Conservation (phyloP, 1,140 invertebrate species). For the Heliconius himera region DNA sequence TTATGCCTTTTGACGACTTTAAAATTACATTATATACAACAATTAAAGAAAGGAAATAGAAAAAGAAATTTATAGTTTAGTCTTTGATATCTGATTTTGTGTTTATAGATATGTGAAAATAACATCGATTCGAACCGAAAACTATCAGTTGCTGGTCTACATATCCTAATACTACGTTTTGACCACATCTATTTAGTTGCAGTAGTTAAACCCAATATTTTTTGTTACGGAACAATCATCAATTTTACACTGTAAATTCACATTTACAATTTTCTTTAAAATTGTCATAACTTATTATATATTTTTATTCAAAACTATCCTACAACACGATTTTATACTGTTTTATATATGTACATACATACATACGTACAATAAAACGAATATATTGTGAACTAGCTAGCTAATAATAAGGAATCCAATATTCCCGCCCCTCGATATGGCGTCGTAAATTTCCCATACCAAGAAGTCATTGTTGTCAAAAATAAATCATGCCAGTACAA, state of each 20-base stretch:
- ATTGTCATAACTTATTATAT: not conserved
- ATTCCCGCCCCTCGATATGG: conserved; percentile 60
- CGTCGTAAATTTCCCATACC: conserved; percentile 75
- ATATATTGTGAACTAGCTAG: conserved; percentile 20
- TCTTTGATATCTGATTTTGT: too few relatives aligned
- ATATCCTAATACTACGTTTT: too few relatives aligned
- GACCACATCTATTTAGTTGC: too few relatives aligned
- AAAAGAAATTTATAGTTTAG: too few relatives aligned
- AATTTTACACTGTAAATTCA: not conserved
- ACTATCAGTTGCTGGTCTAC: too few relatives aligned
- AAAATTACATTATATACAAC: too few relatives aligned
- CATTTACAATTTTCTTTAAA: not conserved
- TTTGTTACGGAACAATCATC: not conserved
- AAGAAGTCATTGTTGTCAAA: conserved; percentile 66
- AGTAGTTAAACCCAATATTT: too few relatives aligned
- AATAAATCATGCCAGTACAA: conserved; percentile 76
- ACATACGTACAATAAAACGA: not conserved
- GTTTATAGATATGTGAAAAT: too few relatives aligned
- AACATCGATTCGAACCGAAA: too few relatives aligned
- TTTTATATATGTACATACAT: not conserved
- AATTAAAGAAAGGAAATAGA: too few relatives aligned
- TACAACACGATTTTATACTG: not conserved
- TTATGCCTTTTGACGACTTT: not conserved
- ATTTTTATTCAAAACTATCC: not conserved
- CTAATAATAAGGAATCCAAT: conserved; percentile 46